A percentile compares a stretch with the other conserved stretches of the same genome.
Conservation (phyloP, 1,140 invertebrate genomes). For the Drosophila pectinifera region DNA sequence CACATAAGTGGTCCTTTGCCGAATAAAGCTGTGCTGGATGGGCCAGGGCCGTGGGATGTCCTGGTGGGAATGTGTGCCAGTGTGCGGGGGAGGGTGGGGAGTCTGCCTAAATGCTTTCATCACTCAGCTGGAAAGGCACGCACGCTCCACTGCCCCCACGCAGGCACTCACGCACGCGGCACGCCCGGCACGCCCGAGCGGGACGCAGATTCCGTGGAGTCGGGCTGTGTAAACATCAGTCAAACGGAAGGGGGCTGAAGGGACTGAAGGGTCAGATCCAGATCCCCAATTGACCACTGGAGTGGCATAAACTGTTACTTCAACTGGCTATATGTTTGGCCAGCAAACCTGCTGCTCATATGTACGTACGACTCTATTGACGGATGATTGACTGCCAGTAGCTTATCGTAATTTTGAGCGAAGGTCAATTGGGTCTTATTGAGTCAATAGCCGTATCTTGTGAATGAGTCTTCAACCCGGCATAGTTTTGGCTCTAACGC, state of each 20-base stretch:
- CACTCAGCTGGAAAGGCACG: constrained; percentile 75
- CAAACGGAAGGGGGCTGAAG: not conserved
- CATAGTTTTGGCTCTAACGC: constrained; percentile 1
- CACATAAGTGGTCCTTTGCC: constrained; percentile 66
- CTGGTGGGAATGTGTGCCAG: not conserved
- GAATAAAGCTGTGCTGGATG: constrained; percentile 26
- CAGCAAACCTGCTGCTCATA: constrained; percentile 21
- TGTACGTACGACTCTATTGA: constrained; percentile 5
- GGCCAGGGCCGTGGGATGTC: not conserved
- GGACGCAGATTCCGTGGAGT: constrained; percentile 12
- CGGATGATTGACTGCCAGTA: constrained; percentile 37
- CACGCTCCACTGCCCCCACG: constrained; percentile 70
- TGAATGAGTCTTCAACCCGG: constrained; percentile 1
- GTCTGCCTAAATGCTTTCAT: constrained; percentile 79
- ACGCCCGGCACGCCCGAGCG: constrained; percentile 25
- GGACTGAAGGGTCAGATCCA: constrained; percentile 23
- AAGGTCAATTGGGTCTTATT: constrained; percentile 11
- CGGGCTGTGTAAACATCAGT: constrained; percentile 11
- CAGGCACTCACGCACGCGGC: constrained; percentile 42
- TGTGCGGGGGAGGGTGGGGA: constrained; percentile 3
- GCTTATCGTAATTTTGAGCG: constrained; percentile 33
- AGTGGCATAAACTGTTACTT: constrained; percentile 47
- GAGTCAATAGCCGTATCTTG: constrained; percentile 1
- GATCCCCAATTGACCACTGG: constrained; percentile 40
- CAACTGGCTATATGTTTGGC: constrained; percentile 34